Base-by-base conservation (phyloP, 2,113 vertebrate species). In the Oryzias woworae region DNA sequence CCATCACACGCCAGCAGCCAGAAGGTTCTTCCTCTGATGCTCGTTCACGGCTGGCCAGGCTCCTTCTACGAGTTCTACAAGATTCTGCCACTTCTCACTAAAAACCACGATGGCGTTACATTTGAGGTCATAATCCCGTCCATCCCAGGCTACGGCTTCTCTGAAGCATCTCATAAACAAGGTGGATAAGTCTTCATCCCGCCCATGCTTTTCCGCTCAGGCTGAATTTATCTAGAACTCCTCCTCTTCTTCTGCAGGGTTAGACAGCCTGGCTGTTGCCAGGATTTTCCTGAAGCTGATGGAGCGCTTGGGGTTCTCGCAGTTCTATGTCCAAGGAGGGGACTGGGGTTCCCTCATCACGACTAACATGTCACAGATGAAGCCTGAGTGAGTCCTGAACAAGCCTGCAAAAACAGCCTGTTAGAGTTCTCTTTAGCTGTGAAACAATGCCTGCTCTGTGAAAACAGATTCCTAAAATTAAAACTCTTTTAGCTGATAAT, bases 61-160 rank as follows among this genome's bases (percentile, higher is more conserved):
- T 96, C 94, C 61, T 95, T 96, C 75, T 96, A 87, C 0, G 94
- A 96, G 85, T 96, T 96, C 90, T 96, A 95, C 84, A 93, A 83
- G 82, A 94, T 96, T 61, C 77, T 96, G 2, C 94, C 95, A 14
- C 73, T 95, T 53, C 93, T 96, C 66, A 95, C 92, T 0, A 86
- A 93, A 28, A 89, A 87, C 1, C 71, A 77, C 0, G 78, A 80
- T 16, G 81, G 90, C 0, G 4, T 93, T 36, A 89, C 75, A 1
- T 96, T 96, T 88, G 94, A 96, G 77, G 85, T 96, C 75, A 91
- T 96, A 81, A 96, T 94, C 58, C 94, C 95, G 3, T 96, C 95
- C 53, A 95, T 96, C 62, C 95, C 95, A 48, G 95, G 95, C 26
- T 96, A 95, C 1, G 93, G 92, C 63, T 96, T 91, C 82, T 96